Base-by-base conservation (phyloP, 92 coral and sea anemone species). In the Palythoa caribaeorum region DNA sequence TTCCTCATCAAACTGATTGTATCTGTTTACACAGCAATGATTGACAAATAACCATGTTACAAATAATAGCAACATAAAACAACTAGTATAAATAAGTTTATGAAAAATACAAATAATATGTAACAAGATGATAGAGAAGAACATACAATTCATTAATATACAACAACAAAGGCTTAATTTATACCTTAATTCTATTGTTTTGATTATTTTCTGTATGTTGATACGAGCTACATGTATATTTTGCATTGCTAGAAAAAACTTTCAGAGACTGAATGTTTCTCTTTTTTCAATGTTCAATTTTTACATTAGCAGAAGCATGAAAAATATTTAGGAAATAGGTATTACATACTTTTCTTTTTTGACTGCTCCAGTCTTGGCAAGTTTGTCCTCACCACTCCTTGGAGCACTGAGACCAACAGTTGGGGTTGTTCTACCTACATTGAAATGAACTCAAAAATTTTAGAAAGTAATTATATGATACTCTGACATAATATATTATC, bases 321-420 rank as follows among this genome's bases (percentile, higher is more conserved):
- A 59, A 15, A 71, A 44, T 44, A 44, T 3, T 44, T 44, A 44
- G 48, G 48, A 44, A 44, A 44, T 6, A 44, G 48, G 48, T 28
- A 28, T 28, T 1, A 15, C 57, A 11, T 47, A 80, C 85, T 65
- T 80, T 65, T 80, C 85, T 3, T 19, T 66, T n/a, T 80, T 80
- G 21, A 62, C 52, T 80, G 85, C 59, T 20, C 44, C 63, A 70
- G 39, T 36, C 44, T 35, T 20, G 60, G 75, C 17, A 47, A 13
- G 38, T 47, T 80, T 80, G 76, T 75, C 65, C 21, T 80, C 85
- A 65, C 85, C 21, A 21, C 59, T 65, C 20, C 85, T 80, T 21
- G 74, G 40, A 65, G 74, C 85, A 63, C 74, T 70, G 14, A 80
- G 50, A 65, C 85, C 85, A 19, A 66, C 75, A 38, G 85, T 39